phyloP scores from a whole-genome alignment of 1,140 invertebrate genomes.

The Rhopalosiphum padi region DNA sequence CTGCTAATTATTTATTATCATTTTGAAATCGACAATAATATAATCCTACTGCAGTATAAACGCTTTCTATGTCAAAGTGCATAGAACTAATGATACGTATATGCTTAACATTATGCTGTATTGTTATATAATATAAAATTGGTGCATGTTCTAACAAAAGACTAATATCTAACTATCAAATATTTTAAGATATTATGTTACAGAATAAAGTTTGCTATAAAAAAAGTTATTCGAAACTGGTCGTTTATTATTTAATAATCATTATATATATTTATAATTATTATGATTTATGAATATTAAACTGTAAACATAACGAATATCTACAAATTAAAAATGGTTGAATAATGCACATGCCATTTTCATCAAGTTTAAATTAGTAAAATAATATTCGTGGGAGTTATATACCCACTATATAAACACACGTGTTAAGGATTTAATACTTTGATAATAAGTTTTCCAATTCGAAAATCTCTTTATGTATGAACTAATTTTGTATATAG shows the following conservation, averaged over 20 bases:
- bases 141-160: neutral
- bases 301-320: neutral
- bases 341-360: neutral
- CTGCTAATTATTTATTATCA: conserved; percentile 18
- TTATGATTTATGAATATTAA: neutral
- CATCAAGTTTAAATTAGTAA: neutral
- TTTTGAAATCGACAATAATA: neutral
- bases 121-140: conserved; percentile 3
- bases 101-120: neutral
- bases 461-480: neutral
- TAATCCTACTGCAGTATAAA: neutral
- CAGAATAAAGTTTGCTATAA: too few species aligned
- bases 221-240: neutral
- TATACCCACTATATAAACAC: neutral
- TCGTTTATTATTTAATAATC: neutral
- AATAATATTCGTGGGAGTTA: neutral
- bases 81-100: neutral
- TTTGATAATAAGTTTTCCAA: neutral
- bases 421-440: neutral
- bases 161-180: neutral
- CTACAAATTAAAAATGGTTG: neutral
- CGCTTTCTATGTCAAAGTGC: conserved; percentile 6
- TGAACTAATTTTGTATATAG: neutral
- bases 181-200: neutral
- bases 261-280: neutral